These are phyloP conservation scores for Staurois parvus DNA, from an alignment of 2,797 vertebrate species.

Conservation along the genomic window DNA sequence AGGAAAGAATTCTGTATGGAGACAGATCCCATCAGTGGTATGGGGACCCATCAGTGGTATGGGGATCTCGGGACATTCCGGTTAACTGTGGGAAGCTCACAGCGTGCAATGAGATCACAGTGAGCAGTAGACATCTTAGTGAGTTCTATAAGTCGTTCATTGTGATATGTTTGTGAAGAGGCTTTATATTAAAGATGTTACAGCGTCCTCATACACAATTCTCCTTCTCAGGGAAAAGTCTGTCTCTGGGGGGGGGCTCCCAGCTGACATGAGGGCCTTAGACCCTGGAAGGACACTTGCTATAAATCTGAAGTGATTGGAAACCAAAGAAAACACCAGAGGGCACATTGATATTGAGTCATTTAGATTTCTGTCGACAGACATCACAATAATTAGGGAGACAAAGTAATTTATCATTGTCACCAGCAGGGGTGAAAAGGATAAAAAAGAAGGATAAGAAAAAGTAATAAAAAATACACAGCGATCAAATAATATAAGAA, in stretches of 20 bases:
- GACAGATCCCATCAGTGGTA: too few relatives aligned
- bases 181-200: neutral
- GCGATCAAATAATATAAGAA: too few relatives aligned
- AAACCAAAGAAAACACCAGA: neutral
- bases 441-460: too few relatives aligned
- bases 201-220: neutral
- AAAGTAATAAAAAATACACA: too few relatives aligned
- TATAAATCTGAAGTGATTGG: slow-evolving; percentile 16
- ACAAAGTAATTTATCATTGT: slow-evolving; percentile 22
- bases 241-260: neutral
- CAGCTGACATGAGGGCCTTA: neutral
- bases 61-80: too few relatives aligned
- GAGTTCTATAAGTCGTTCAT: too few relatives aligned
- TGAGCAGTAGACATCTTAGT: too few relatives aligned
- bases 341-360: neutral
- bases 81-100: too few relatives aligned
- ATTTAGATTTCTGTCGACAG: neutral
- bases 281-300: slow-evolving; percentile 3
- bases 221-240: neutral
- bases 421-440: neutral
- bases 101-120: too few relatives aligned
- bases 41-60: too few relatives aligned
- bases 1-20: too few relatives aligned
- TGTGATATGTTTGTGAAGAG: neutral
- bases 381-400: slow-evolving; percentile 33